Base-by-base conservation (phyloP, 35 echinoderm and acorn worm genomes). In the Lytechinus variegatus region DNA sequence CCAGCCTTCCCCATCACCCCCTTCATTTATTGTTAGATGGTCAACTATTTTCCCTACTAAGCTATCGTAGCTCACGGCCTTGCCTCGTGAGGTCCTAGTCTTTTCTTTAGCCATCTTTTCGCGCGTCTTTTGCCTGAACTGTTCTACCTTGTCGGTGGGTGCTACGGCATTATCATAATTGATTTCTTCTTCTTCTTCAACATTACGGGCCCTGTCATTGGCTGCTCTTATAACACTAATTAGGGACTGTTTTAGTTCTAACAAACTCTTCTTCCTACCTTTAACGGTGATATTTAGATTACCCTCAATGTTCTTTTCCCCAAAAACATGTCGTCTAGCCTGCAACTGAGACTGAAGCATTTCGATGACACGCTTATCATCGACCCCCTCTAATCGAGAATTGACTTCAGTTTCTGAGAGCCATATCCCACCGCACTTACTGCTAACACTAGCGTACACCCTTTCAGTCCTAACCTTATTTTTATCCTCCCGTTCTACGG, bases 151-250 rank as follows among this genome's bases (percentile, higher is more conserved):
- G 28, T 27, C 12, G 28, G 11, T 12, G 5, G 51, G 28, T 56
- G 86, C 95, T 54, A 54, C 57, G 86, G 21, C 9, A 89, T 95
- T 53, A 10, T 95, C 86, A n/a, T 54, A 95, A 33, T 89, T 87
- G 52, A 27, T 54, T 3, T 54, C 53, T 54, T 95, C 86, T 3
- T 54, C 53, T 12, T 87, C 13, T 14, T 87, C 1, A 16, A 95
- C 94, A 54, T 95, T 6, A 9, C n/a, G 6, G 44, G 51, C 87
- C 52, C 66, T 88, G 53, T 87, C 87, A 27, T 52, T 86, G 27
- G 87, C 28, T 51, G 87, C 27, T 29, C 1, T 4, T 0, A 89
- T 52, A 9, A 52, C 51, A 8, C 87, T 29, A 10, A 89, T 51
- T 4, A 89, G 54, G 54, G 13, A 54, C 89, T 89, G 28, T 16